Conservation (phyloP, 2,113 vertebrate species). For the Pontoporia blainvillei region DNA sequence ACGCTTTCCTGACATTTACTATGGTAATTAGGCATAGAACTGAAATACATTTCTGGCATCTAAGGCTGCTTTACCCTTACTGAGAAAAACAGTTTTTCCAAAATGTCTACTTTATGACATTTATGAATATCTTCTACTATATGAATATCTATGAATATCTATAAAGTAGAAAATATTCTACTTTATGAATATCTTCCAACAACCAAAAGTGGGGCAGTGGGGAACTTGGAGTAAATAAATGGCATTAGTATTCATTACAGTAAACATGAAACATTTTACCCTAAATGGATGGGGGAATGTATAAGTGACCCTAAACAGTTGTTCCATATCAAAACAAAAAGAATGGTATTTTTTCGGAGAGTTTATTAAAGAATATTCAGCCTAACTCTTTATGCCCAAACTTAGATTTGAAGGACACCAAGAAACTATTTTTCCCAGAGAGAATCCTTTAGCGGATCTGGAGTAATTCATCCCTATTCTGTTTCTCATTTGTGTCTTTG, state of each 20-base stretch:
- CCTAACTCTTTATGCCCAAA: neutral
- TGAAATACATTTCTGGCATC: constrained; percentile 18
- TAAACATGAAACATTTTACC: neutral
- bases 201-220: neutral
- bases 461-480: neutral
- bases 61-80: neutral
- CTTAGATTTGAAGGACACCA: neutral
- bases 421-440: neutral
- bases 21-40: constrained; percentile 34
- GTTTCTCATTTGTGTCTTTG: neutral
- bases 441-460: neutral
- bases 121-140: neutral
- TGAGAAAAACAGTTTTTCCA: neutral
- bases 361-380: neutral
- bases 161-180: too few species aligned
- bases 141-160: too few species aligned
- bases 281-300: neutral
- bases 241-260: neutral
- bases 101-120: neutral
- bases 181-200: neutral
- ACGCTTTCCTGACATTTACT: constrained; percentile 46
- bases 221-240: neutral
- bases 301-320: neutral
- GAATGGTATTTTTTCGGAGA: neutral
- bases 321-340: neutral